Percentiles rank a stretch among this genome's conserved stretches.
phyloP scores from a whole-genome alignment of 1,140 invertebrate genomes.

The Tetraneura akinire region DNA sequence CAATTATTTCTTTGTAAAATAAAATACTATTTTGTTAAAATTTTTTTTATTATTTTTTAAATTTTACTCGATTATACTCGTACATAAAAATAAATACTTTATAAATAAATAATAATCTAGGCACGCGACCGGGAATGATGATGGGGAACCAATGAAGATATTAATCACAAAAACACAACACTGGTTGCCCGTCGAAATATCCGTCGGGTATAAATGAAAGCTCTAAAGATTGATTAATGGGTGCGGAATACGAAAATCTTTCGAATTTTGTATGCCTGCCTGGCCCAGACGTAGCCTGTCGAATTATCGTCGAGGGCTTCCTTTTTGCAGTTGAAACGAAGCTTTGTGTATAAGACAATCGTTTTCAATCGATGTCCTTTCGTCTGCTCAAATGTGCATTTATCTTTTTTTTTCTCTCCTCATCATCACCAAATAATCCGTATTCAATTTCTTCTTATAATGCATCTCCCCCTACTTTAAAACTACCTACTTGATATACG shows the following conservation, averaged over 20 bases:
- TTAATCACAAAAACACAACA: conserved; percentile 34
- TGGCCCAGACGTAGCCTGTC: conserved; percentile 41
- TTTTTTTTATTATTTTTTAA: too few relatives aligned
- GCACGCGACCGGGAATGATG: too few relatives aligned
- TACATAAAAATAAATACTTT: too few relatives aligned
- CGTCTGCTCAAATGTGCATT: conserved; percentile 23
- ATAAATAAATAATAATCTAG: too few relatives aligned
- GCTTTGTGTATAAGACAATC: conserved; percentile 25
- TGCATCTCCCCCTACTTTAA: not conserved
- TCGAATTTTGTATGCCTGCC: conserved; percentile 20
- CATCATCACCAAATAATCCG: not conserved
- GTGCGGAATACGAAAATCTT: conserved; percentile 33
- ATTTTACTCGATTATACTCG: too few relatives aligned
- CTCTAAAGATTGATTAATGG: conserved; percentile 42
- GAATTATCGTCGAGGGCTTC: conserved; percentile 31
- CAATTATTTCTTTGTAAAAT: too few relatives aligned
- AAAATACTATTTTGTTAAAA: too few relatives aligned
- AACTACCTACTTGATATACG: not conserved
- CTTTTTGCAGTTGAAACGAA: conserved; percentile 20
- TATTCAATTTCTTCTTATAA: too few relatives aligned
- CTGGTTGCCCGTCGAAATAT: conserved; percentile 34
- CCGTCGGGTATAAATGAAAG: not conserved
- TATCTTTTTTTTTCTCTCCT: conserved; percentile 17
- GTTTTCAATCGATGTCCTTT: conserved; percentile 37
- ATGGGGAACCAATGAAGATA: not conserved